Conservation (phyloP, 2,797 vertebrate genomes). For the Sebastes hubbsi region DNA sequence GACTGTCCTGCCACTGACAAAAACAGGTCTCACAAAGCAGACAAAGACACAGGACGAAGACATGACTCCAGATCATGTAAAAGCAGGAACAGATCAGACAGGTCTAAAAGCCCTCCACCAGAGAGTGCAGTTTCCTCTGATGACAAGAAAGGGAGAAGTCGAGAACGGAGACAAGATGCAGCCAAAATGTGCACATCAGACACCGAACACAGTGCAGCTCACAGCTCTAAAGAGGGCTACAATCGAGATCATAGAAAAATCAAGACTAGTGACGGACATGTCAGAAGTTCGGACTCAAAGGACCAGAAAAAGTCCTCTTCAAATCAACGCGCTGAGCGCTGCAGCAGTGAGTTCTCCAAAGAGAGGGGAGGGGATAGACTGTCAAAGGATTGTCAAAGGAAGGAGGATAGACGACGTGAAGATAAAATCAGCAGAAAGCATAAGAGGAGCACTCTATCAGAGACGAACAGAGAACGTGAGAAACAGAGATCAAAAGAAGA, state of each 20-base stretch:
- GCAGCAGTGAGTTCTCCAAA: slow-evolving; percentile 42
- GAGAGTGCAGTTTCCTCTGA: slow-evolving; percentile 37
- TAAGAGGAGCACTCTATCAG: slow-evolving; percentile 43
- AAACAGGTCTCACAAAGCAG: slow-evolving; percentile 73
- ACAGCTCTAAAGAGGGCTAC: slow-evolving; percentile 53
- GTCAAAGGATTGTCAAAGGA: slow-evolving; percentile 78
- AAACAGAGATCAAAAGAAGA: slow-evolving; percentile 75
- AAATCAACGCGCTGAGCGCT: slow-evolving; percentile 43
- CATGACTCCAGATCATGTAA: slow-evolving; percentile 69
- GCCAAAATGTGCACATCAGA: slow-evolving; percentile 14
- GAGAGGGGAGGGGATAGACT: slow-evolving; percentile 46
- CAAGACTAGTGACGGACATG: slow-evolving; percentile 23
- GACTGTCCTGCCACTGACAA: slow-evolving; percentile 54
- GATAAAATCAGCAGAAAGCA: slow-evolving; percentile 78
- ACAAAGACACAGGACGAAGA: slow-evolving; percentile 75
- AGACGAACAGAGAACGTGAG: slow-evolving; percentile 58
- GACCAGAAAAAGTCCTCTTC: slow-evolving; percentile 65
- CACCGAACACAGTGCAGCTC: not conserved
- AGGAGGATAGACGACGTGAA: slow-evolving; percentile 78
- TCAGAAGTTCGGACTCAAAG: slow-evolving; percentile 62
- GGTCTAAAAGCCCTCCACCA: slow-evolving; percentile 69
- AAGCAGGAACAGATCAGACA: slow-evolving; percentile 71
- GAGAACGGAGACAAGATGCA: slow-evolving; percentile 41
- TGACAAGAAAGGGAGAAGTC: slow-evolving; percentile 29
- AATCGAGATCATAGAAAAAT: slow-evolving; percentile 45